Percentiles rank a stretch among this genome's conserved stretches.
Conservation (phyloP, 2,797 vertebrate genomes). For the Sebastes alutus region DNA sequence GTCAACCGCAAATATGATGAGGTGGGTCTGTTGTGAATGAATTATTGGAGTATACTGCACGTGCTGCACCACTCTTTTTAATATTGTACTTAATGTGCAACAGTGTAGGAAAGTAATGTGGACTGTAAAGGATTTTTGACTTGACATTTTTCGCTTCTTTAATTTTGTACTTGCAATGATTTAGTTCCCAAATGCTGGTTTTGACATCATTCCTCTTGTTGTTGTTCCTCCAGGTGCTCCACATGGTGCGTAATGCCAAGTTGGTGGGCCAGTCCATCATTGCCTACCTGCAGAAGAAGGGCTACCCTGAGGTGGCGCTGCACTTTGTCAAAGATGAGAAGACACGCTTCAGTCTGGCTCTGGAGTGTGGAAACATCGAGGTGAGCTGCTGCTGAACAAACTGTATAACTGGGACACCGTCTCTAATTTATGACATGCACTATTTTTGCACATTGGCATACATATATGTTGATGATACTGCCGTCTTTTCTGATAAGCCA, state of each 20-base stretch:
- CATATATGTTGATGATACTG: background rate
- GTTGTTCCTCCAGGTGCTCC: constrained; percentile 86
- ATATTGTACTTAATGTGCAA: background rate
- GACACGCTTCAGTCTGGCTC: constrained; percentile 94
- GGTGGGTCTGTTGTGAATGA: constrained; percentile 72
- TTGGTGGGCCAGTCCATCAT: constrained; percentile 98
- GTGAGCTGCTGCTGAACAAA: constrained; percentile 64
- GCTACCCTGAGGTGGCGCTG: constrained; percentile 96
- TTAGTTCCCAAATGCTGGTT: background rate
- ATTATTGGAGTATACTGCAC: too few species aligned
- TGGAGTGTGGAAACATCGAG: constrained; percentile 98
- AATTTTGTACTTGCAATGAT: background rate
- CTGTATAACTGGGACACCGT: background rate
- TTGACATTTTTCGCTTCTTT: background rate
- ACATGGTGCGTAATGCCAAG: constrained; percentile 98
- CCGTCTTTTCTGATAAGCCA: background rate
- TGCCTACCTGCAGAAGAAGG: constrained; percentile 97
- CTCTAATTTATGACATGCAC: background rate
- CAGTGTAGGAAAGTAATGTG: background rate
- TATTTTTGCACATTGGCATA: background rate
- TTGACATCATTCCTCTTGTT: background rate
- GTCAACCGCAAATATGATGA: constrained; percentile 98
- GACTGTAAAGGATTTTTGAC: too few species aligned
- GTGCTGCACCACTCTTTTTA: fast-evolving
- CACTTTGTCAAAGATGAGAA: constrained; percentile 99